Conservation (phyloP, 53 echinoderm and acorn worm genomes). For the Astropecten irregularis region DNA sequence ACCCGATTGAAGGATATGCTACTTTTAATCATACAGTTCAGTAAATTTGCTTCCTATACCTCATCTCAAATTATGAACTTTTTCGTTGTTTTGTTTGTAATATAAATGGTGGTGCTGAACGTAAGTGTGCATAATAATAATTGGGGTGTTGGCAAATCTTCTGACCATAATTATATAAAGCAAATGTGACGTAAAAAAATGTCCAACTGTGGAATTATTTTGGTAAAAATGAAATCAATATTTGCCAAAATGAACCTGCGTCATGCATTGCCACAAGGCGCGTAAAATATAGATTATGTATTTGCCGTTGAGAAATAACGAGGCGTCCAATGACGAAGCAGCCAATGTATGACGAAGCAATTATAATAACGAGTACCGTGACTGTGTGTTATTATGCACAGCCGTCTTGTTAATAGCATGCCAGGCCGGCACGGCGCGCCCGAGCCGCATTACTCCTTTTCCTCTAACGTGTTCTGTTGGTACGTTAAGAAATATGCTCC, state of each 20-base stretch:
- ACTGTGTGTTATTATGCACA: background rate
- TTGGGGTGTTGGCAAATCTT: background rate
- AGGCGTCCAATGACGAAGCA: background rate
- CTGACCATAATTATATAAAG: background rate
- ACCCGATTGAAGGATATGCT: too few species aligned
- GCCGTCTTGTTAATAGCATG: background rate
- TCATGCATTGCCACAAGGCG: conserved; percentile 14
- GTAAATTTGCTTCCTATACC: too few species aligned
- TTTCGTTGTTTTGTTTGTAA: background rate
- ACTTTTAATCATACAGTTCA: too few species aligned
- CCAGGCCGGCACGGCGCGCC: conserved; percentile 19
- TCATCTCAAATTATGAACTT: too few species aligned
- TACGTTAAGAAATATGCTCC: background rate
- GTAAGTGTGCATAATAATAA: background rate
- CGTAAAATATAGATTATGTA: background rate
- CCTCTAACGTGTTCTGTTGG: background rate
- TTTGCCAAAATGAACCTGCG: background rate
- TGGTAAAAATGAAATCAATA: background rate
- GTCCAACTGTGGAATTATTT: background rate
- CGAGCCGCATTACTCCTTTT: conserved; percentile 17
- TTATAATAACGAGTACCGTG: background rate
- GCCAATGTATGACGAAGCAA: background rate
- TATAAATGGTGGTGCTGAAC: background rate
- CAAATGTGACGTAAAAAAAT: background rate
- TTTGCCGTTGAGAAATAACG: conserved; percentile 31